A percentile compares a stretch with the other conserved stretches of the same genome.
These are phyloP conservation scores for Sphinx pinastri DNA, from an alignment of 2,888 invertebrate genomes.

Conservation along the genomic window DNA sequence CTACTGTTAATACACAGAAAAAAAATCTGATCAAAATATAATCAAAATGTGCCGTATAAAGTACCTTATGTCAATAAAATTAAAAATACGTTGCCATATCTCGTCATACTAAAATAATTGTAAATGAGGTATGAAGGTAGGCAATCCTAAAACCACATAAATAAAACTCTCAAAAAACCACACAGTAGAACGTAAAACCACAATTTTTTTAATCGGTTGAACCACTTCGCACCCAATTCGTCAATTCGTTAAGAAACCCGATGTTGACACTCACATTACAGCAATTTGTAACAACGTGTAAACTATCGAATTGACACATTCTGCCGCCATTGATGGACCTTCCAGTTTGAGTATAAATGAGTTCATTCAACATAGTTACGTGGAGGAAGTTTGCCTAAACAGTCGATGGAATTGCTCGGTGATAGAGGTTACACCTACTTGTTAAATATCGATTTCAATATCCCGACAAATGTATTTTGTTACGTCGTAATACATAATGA, in stretches of 20 bases:
- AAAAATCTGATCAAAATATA: too few species aligned
- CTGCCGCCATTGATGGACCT: slow-evolving; percentile 20
- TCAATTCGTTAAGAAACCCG: slow-evolving; percentile 27
- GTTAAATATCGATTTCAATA: too few species aligned
- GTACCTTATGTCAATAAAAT: too few species aligned
- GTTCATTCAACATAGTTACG: slow-evolving; percentile 19
- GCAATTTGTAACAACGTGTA: slow-evolving; percentile 27
- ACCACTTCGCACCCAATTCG: not conserved
- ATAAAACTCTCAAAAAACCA: not conserved
- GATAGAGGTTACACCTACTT: too few species aligned
- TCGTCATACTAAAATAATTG: too few species aligned
- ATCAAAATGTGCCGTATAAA: too few species aligned
- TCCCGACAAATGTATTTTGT: too few species aligned
- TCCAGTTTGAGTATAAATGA: slow-evolving; percentile 21
- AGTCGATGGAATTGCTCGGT: slow-evolving; percentile 25
- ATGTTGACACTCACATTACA: slow-evolving; percentile 24
- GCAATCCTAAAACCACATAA: too few species aligned
- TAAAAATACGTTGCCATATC: too few species aligned
- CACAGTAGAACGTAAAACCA: not conserved
- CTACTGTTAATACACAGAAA: too few species aligned
- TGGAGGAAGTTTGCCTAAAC: slow-evolving; percentile 44
- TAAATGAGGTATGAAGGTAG: too few species aligned
- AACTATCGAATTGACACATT: slow-evolving; percentile 28
- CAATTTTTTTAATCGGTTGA: not conserved
- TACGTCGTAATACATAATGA: too few species aligned